Conservation (phyloP, 2,113 vertebrate species). For the Perccottus glenii region DNA sequence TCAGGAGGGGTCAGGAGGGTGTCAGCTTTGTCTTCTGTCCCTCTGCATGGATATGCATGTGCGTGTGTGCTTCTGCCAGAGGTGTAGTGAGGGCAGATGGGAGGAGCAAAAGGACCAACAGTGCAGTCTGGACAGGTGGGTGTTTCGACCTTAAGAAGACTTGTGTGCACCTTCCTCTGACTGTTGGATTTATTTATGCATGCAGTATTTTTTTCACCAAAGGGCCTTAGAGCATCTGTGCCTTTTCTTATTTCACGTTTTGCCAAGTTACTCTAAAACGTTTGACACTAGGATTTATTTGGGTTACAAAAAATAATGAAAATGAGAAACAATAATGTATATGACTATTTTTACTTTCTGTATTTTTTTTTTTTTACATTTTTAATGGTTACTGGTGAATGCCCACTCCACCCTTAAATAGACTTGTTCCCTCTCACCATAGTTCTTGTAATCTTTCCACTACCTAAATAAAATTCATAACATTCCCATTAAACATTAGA, state of each 20-base stretch:
- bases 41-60: conserved; percentile 38
- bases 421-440: neutral
- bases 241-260: neutral
- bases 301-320: too few relatives aligned
- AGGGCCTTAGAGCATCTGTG: neutral
- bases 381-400: too few relatives aligned
- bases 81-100: conserved; percentile 40
- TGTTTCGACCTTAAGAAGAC: conserved; percentile 57
- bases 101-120: conserved; percentile 40
- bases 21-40: conserved; percentile 76
- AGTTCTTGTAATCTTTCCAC: neutral
- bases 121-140: conserved; percentile 72
- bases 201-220: neutral
- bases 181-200: neutral
- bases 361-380: too few relatives aligned
- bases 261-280: too few relatives aligned
- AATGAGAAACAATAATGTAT: too few relatives aligned
- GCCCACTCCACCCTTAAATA: neutral
- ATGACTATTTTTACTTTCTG: too few relatives aligned
- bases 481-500: neutral
- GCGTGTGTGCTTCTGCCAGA: conserved; percentile 27
- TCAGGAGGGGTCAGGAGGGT: conserved; percentile 66
- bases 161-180: conserved; percentile 39
- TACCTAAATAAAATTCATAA: neutral
- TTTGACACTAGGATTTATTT: too few relatives aligned